A percentile compares a stretch with the other conserved stretches of the same genome.
Conservation (phyloP, 2,888 invertebrate genomes). For the Lutraria lutraria region DNA sequence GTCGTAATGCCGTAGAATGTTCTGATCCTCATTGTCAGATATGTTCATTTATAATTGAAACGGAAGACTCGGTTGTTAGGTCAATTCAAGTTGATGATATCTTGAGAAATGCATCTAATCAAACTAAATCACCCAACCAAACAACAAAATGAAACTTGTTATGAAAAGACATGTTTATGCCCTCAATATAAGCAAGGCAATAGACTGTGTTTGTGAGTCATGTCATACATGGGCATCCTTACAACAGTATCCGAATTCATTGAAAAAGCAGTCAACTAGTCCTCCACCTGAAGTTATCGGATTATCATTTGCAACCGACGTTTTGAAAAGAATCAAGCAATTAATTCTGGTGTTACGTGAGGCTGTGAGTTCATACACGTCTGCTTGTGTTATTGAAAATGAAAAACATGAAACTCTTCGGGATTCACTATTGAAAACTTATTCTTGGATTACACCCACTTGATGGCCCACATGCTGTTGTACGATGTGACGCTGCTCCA, state of each 20-base stretch:
- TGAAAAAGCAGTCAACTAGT: conserved; percentile 62
- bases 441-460: conserved; percentile 55
- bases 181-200: conserved; percentile 49
- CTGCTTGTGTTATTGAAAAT: conserved; percentile 48
- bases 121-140: conserved; percentile 60
- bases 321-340: conserved; percentile 69
- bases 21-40: conserved; percentile 59
- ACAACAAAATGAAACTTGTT: conserved; percentile 29
- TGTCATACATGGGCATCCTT: conserved; percentile 68
- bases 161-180: background rate
- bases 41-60: background rate
- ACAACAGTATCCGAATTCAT: conserved; percentile 51
- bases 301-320: conserved; percentile 73
- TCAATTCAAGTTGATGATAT: background rate
- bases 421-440: too few relatives aligned
- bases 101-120: conserved; percentile 46
- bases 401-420: conserved; percentile 58
- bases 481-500: conserved; percentile 70
- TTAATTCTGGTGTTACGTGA: conserved; percentile 62
- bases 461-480: conserved; percentile 64
- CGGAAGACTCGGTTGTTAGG: background rate
- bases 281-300: conserved; percentile 66
- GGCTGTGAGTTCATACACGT: conserved; percentile 56
- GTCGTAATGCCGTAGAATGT: conserved; percentile 63
- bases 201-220: conserved; percentile 52